Percentiles rank a stretch among this genome's conserved stretches.
phyloP scores from a whole-genome alignment of 2,888 invertebrate genomes.

The Synergus umbraculus region DNA sequence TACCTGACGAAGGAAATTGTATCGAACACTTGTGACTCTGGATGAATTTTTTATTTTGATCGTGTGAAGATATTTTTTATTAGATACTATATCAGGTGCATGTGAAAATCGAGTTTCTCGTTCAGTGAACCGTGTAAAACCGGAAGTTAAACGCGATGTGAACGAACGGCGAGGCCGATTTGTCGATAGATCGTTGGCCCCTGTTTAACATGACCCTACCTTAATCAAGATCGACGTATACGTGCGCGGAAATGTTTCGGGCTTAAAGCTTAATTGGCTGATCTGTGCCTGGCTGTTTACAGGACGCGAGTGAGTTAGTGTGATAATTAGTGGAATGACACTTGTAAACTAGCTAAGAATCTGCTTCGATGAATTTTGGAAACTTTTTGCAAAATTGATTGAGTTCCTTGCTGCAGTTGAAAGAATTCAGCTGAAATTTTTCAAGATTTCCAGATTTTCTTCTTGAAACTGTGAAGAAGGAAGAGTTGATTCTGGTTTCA shows the following conservation, averaged over 20 bases:
- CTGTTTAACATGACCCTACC: conserved; percentile 37
- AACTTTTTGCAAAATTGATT: neutral
- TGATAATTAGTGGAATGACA: conserved; percentile 28
- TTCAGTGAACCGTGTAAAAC: conserved; percentile 27
- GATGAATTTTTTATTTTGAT: neutral
- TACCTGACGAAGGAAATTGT: neutral
- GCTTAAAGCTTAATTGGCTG: conserved; percentile 40
- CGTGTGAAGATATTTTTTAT: neutral
- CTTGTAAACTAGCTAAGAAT: conserved; percentile 45
- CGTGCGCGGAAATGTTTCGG: conserved; percentile 35
- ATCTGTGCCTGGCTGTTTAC: conserved; percentile 31
- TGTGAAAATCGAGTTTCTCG: conserved; percentile 25
- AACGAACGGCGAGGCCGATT: conserved; percentile 18
- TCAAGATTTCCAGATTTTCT: neutral
- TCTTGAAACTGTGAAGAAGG: neutral
- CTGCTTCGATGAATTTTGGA: conserved; percentile 54
- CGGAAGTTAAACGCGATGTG: conserved; percentile 37
- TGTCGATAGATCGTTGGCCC: conserved; percentile 35
- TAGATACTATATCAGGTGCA: conserved; percentile 15
- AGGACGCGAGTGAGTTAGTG: conserved; percentile 32
- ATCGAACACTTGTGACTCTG: neutral
- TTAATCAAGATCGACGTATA: conserved; percentile 39
- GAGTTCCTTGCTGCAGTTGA: neutral
- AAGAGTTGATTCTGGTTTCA: neutral
- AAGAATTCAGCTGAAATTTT: neutral